These are phyloP conservation scores for Suricata suricatta DNA, from an alignment of 2,113 vertebrate genomes.

Conservation along the genomic window DNA sequence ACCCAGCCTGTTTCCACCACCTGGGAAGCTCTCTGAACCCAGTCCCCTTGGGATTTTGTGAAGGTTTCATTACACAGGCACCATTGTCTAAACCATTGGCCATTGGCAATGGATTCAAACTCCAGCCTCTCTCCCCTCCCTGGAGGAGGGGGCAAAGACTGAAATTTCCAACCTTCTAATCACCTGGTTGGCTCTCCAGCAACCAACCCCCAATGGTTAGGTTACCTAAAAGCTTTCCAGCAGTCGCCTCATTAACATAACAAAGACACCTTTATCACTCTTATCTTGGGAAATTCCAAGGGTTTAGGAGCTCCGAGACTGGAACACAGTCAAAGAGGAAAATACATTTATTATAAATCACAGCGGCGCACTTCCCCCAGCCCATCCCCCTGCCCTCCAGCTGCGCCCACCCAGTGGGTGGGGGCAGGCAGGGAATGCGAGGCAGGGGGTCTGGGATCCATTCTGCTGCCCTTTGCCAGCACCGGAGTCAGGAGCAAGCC, in stretches of 20 bases:
- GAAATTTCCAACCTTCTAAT: background rate
- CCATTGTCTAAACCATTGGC: background rate
- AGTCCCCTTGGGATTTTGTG: background rate
- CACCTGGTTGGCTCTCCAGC: background rate
- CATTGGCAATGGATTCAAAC: background rate
- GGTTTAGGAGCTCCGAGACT: background rate
- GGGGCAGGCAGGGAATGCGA: accelerated
- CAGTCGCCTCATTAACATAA: background rate
- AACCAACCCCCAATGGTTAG: background rate
- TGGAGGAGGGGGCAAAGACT: background rate
- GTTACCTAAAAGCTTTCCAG: background rate
- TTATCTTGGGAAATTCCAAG: background rate
- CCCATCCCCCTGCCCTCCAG: too few relatives aligned
- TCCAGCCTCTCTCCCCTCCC: background rate
- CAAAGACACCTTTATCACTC: background rate
- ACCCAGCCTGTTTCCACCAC: background rate
- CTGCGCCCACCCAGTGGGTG: background rate
- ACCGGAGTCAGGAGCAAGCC: background rate
- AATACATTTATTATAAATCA: background rate
- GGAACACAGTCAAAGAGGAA: background rate
- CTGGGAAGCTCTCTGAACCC: background rate
- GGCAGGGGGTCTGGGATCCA: background rate
- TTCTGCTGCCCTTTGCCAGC: background rate
- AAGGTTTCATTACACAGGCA: background rate
- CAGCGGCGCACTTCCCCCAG: background rate